These are phyloP conservation scores for Epinotia bilunana DNA, from an alignment of 2,888 invertebrate genomes.

Conservation along the genomic window DNA sequence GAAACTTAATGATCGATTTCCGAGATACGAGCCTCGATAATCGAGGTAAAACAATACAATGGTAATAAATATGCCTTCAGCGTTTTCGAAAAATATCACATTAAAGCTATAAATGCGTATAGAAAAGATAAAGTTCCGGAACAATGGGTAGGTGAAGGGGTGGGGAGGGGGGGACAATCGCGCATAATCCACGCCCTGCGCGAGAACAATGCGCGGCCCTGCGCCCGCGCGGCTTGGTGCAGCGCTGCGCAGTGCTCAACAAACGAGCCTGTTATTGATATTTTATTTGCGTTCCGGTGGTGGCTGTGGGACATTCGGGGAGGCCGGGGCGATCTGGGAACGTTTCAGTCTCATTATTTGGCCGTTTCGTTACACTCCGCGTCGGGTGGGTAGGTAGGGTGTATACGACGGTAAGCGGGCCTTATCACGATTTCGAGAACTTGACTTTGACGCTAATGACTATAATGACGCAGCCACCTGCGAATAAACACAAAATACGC, in stretches of 20 bases:
- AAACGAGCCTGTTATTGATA: constrained; percentile 78
- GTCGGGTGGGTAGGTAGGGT: background rate
- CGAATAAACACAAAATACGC: background rate
- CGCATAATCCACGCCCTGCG: constrained; percentile 60
- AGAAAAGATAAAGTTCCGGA: constrained; percentile 59
- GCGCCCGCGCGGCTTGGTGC: constrained; percentile 28
- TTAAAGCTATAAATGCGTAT: constrained; percentile 65
- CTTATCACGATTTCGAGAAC: background rate
- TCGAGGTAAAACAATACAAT: constrained; percentile 41
- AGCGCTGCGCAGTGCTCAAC: constrained; percentile 64
- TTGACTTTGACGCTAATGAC: background rate
- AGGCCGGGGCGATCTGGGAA: constrained; percentile 4
- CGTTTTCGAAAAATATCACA: constrained; percentile 60
- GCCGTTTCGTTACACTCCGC: constrained; percentile 2
- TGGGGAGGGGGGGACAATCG: constrained; percentile 21
- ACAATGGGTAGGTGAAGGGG: constrained; percentile 52
- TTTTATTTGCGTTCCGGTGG: constrained; percentile 61
- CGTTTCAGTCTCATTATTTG: constrained; percentile 22
- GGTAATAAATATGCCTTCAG: constrained; percentile 36
- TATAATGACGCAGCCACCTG: background rate
- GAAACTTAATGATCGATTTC: constrained; percentile 43
- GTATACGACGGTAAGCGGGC: background rate
- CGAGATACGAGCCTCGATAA: constrained; percentile 42
- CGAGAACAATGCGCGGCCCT: constrained; percentile 63
- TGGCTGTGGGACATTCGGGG: constrained; percentile 41